A percentile compares a stretch with the other conserved stretches of the same genome.
These are phyloP conservation scores for Oxyscelio sp. DNA, from an alignment of 2,888 invertebrate species.

Conservation along the genomic window DNA sequence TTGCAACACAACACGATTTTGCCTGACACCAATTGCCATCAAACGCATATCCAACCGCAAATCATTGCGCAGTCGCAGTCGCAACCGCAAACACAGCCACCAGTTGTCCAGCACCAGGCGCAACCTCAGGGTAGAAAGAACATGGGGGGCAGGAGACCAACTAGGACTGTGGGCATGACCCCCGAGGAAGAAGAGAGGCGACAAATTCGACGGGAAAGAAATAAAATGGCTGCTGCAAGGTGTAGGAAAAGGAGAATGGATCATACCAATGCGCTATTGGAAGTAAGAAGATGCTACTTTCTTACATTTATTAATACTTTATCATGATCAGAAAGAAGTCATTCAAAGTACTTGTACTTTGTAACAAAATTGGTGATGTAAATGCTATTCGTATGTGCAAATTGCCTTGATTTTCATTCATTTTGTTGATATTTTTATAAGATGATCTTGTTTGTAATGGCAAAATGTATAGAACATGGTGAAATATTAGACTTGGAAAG, in stretches of 20 bases:
- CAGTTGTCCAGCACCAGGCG: conserved; percentile 76
- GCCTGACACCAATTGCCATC: conserved; percentile 66
- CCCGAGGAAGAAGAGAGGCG: conserved; percentile 98
- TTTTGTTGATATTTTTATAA: too few relatives aligned
- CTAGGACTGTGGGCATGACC: conserved; percentile 93
- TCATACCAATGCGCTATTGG: conserved; percentile 96
- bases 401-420: too few relatives aligned
- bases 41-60: conserved; percentile 53
- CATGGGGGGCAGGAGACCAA: conserved; percentile 95
- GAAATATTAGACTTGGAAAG: too few relatives aligned
- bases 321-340: too few relatives aligned
- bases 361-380: too few relatives aligned
- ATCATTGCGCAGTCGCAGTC: conserved; percentile 88
- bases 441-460: too few relatives aligned
- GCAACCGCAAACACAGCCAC: conserved; percentile 48
- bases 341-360: too few relatives aligned
- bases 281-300: too few relatives aligned
- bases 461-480: too few relatives aligned
- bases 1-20: conserved; percentile 53
- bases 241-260: conserved; percentile 98
- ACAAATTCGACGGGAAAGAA: conserved; percentile 95
- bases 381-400: too few relatives aligned
- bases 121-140: conserved; percentile 91
- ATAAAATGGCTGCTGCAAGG: conserved; percentile 99
- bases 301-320: too few relatives aligned